Evolutionary conservation across 2,113 vertebrate genomes (phyloP), one percentile per base, ranked within the genome.

Genomic region (Cephalopterus ornatus): DNA sequence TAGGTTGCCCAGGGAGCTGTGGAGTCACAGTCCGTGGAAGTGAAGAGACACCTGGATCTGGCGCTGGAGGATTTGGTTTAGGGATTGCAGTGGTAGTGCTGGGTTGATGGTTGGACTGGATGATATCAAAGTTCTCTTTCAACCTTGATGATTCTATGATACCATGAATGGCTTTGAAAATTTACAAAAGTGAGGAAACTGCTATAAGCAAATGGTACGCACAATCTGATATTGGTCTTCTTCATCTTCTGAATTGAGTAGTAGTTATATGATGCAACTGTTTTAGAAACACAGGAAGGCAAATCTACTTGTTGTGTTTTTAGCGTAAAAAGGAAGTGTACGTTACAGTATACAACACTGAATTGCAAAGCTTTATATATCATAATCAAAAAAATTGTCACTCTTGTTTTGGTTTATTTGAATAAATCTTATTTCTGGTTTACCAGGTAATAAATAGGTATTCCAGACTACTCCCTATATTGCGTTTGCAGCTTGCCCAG

Each of bases 31-130:
- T 30, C 13, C 15, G 23, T 67, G 37, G 28, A 52, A 50, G 5
- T 19, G 8, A 39, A 46, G 52, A 74, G 1, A 5, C 3, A 3
- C 50, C 37, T 2, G 1, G 14, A 44, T 67, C 15, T 9, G 16
- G 35, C 3, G 6, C 44, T 59, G 59, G 23, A 13, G 28, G 44
- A 61, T 39, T 19, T 46, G 39, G 28, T 46, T 58, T 46, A 18
- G 20, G 13, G 23, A 7, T 30, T 67, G 20, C 46, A 46, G 33
- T 17, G 19, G 3, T 9, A 39, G 33, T 59, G 16, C 10, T 67
- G 28, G 2, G 19, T 30, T 14, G 7, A 52, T 59, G 37, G 13
- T 26, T 80, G 26, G 35, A 42, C n/a, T 61, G 24, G 32, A 2
- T 6, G 3, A 50, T 22, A 20, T 53, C 32, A 30, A 46, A 35